Conservation (phyloP, 2,797 vertebrate genomes). For the Silurus aristotelis region DNA sequence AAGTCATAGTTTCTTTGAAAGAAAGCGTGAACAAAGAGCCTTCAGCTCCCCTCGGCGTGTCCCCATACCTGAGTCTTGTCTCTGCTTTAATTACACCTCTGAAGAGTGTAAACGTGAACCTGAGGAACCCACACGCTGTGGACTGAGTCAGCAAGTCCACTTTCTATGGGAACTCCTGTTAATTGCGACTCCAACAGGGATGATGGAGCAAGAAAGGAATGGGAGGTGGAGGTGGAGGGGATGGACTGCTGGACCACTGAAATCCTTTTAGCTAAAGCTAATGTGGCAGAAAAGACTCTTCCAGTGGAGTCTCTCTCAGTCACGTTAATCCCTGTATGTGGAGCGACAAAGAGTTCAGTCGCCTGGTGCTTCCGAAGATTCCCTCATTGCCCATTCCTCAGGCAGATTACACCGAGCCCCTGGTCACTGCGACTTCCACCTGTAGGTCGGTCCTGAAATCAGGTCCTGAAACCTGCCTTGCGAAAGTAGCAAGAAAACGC, state of each 20-base stretch:
- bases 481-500: neutral
- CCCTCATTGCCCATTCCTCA: conserved; percentile 61
- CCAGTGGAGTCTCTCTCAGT: conserved; percentile 59
- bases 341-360: conserved; percentile 60
- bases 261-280: conserved; percentile 67
- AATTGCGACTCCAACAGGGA: conserved; percentile 55
- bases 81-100: conserved; percentile 59
- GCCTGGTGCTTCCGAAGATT: conserved; percentile 59
- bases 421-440: conserved; percentile 38
- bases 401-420: conserved; percentile 59
- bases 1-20: conserved; percentile 57
- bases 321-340: conserved; percentile 56
- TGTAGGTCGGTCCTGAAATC: neutral
- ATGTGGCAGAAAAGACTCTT: conserved; percentile 68
- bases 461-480: neutral
- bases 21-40: conserved; percentile 54
- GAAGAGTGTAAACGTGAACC: conserved; percentile 43
- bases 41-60: conserved; percentile 29
- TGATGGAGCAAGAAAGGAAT: conserved; percentile 21
- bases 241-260: conserved; percentile 51
- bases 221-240: neutral
- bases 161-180: conserved; percentile 59
- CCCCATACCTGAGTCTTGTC: conserved; percentile 46
- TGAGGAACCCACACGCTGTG: conserved; percentile 31
- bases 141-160: conserved; percentile 47